Evolutionary conservation across 2,888 invertebrate genomes (phyloP).

Genomic region (Lycaena phlaeas): DNA sequence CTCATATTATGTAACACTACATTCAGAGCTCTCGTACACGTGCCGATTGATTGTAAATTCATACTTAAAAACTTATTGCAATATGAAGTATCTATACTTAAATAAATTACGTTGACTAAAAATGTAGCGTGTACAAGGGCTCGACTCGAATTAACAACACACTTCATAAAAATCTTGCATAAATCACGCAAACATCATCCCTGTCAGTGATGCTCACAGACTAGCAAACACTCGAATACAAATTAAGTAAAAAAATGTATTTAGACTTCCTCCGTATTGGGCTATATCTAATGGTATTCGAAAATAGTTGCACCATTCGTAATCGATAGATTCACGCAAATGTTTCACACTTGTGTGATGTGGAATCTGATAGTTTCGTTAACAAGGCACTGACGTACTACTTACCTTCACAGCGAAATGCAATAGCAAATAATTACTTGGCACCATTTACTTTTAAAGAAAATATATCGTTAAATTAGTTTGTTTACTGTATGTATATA

Average conservation of each 20-base stretch:
- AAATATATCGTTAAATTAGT: neutral
- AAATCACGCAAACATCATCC: slow-evolving; percentile 69
- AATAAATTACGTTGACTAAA: neutral
- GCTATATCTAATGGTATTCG: slow-evolving; percentile 14
- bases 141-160: slow-evolving; percentile 24
- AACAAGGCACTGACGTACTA: slow-evolving; percentile 36
- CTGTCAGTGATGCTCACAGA: slow-evolving; percentile 71
- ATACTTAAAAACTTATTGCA: neutral
- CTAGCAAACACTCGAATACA: slow-evolving; percentile 59
- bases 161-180: slow-evolving; percentile 62
- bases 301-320: slow-evolving; percentile 15
- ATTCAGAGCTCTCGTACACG: slow-evolving; percentile 22
- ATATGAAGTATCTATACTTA: neutral
- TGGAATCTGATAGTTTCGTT: slow-evolving; percentile 18
- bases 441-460: neutral
- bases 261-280: slow-evolving; percentile 7
- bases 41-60: neutral
- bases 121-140: slow-evolving; percentile 14
- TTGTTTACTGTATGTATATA: too few relatives aligned
- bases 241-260: slow-evolving; percentile 18
- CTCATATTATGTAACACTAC: slow-evolving; percentile 10
- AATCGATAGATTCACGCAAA: slow-evolving; percentile 24
- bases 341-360: slow-evolving; percentile 23
- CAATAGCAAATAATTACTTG: slow-evolving; percentile 2
- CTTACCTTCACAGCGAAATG: slow-evolving; percentile 10